Base-by-base conservation (phyloP, 2,797 vertebrate species). In the Eutrigla gurnardus region DNA sequence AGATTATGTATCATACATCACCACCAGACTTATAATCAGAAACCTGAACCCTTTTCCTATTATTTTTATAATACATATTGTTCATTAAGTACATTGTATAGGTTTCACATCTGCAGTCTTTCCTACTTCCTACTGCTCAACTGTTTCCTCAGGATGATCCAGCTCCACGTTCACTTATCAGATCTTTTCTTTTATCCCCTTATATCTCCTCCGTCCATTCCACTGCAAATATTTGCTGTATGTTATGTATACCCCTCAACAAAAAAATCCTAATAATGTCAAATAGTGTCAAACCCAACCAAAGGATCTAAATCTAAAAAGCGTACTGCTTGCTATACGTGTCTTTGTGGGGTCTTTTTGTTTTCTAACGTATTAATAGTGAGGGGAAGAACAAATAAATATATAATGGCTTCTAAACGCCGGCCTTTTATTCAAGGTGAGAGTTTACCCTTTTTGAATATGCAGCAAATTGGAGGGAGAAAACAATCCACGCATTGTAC, bases 341-440 rank as follows among this genome's bases (percentile, higher is more conserved):
- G 11, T 15, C 4, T 46, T 18, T 50, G 3, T 50, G 17, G 37
- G 7, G 8, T 14, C 9, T 35, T 9, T 9, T 1, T 25, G 25
- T 25, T 25, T 25, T 25, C 25, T 25, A 25, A 36, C 36, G 36
- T 63, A 4, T 45, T 53, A 46, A 61, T 8, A 14, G 11, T 14
- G 1, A 42, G n/a, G 25, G 25, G 14, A 59, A 42, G 42, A 13
- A 6, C 11, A 13, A 59, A 59, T 42, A 25, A 25, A 25, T 6
- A 42, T 59, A 18, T 59, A 18, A 40, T 2, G n/a, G n/a, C 14
- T 7, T 15, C 52, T 43, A 6, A 25, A 0, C n/a, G 14, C 12
- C 6, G 49, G 49, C 49, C 49, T 70, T n/a, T 3, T 59, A 60
- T 59, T 72, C 62, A 76, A 81, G 58, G 76, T 72, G 47, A 70